phyloP scores from a whole-genome alignment of 2,113 vertebrate species.

The Callionymus lyra region DNA sequence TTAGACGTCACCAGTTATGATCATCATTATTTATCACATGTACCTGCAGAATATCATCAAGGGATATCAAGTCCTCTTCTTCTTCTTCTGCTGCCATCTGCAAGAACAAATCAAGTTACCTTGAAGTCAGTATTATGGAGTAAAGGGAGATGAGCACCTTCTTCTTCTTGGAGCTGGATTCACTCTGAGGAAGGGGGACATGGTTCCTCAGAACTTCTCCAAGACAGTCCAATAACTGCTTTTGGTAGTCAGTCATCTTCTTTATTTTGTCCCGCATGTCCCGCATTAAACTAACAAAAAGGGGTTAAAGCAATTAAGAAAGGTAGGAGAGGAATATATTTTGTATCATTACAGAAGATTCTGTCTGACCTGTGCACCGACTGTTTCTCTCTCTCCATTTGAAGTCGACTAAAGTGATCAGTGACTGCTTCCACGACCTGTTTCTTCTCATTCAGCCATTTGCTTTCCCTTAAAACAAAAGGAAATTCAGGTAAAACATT shows the following conservation, averaged over 20 bases:
- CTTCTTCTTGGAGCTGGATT: slow-evolving; percentile 38
- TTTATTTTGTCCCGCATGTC: slow-evolving; percentile 61
- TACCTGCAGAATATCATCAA: slow-evolving; percentile 69
- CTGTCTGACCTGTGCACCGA: slow-evolving; percentile 48
- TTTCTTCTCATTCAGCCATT: slow-evolving; percentile 63
- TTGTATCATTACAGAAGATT: not conserved
- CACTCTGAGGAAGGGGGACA: slow-evolving; percentile 44
- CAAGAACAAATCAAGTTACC: slow-evolving; percentile 8
- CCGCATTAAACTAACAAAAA: slow-evolving; percentile 43
- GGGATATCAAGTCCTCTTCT: slow-evolving; percentile 47
- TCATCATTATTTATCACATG: slow-evolving; percentile 5
- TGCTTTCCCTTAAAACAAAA: slow-evolving; percentile 52
- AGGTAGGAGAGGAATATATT: too few relatives aligned
- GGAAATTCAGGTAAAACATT: too few relatives aligned
- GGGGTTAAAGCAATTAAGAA: not conserved
- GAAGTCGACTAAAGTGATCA: slow-evolving; percentile 33
- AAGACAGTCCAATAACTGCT: slow-evolving; percentile 58
- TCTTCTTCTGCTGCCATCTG: slow-evolving; percentile 24
- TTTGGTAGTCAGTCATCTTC: slow-evolving; percentile 59
- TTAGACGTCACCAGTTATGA: too few relatives aligned
- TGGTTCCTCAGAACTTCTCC: slow-evolving; percentile 59
- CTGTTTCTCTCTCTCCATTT: slow-evolving; percentile 41
- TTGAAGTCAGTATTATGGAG: not conserved
- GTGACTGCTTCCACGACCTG: slow-evolving; percentile 41
- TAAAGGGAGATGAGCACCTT: slow-evolving; percentile 41